A percentile compares a stretch with the other conserved stretches of the same genome.
These are phyloP conservation scores for Tenodera sinensis DNA, from an alignment of 2,888 invertebrate species.

Conservation along the genomic window DNA sequence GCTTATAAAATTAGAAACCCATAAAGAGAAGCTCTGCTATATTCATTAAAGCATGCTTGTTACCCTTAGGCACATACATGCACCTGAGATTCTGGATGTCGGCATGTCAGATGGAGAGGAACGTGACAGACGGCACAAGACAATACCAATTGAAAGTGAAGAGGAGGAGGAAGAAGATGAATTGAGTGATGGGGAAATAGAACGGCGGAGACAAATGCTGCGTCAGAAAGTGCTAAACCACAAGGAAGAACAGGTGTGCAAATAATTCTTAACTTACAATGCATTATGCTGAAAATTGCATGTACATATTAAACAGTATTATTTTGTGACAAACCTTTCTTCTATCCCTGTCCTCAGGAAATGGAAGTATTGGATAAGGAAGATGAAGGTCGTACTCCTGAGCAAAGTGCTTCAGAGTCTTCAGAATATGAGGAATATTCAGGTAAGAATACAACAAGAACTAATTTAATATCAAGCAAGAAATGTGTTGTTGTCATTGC, in stretches of 20 bases:
- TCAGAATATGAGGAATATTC: constrained; percentile 79
- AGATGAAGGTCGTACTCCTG: constrained; percentile 57
- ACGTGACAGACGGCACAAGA: constrained; percentile 44
- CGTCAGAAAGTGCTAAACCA: constrained; percentile 63
- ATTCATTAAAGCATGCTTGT: not conserved
- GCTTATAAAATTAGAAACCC: not conserved
- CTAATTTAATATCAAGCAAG: not conserved
- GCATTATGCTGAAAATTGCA: not conserved
- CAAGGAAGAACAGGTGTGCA: constrained; percentile 57
- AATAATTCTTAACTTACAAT: too few species aligned
- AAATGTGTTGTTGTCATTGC: too few species aligned
- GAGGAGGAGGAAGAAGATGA: constrained; percentile 75
- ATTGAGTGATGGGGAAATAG: constrained; percentile 80
- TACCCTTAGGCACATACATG: constrained; percentile 55
- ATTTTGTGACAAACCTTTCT: not conserved
- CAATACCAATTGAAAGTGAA: constrained; percentile 46
- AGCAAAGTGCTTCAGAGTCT: constrained; percentile 58
- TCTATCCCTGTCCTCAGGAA: constrained; percentile 36
- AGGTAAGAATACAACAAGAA: not conserved
- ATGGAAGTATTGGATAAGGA: constrained; percentile 68
- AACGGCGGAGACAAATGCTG: constrained; percentile 68
- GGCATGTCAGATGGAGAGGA: constrained; percentile 44
- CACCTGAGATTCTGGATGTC: constrained; percentile 63
- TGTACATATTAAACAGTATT: not conserved
- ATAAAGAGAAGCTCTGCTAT: too few species aligned